Conservation (phyloP, 1,140 invertebrate genomes). For the Drosophila setifemur region DNA sequence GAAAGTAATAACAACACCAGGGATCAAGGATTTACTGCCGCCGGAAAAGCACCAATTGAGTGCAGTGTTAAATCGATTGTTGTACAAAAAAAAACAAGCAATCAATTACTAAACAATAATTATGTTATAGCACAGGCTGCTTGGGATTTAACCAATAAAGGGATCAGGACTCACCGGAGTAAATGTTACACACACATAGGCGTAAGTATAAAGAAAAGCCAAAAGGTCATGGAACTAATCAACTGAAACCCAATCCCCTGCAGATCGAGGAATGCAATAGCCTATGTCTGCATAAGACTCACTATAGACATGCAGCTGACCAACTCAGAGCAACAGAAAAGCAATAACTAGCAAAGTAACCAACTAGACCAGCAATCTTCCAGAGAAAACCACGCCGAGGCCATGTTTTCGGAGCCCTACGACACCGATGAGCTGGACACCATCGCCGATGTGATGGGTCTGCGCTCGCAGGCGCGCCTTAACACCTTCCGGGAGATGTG, state of each 20-base stretch:
- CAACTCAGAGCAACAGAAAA: slow-evolving; percentile 43
- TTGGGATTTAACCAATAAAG: too few species aligned
- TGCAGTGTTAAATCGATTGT: slow-evolving; percentile 31
- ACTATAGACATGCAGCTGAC: slow-evolving; percentile 3
- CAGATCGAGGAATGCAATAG: slow-evolving; percentile 7
- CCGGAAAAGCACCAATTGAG: not conserved
- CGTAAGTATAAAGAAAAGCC: slow-evolving; percentile 19
- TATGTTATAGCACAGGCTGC: slow-evolving; percentile 12
- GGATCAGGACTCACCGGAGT: too few species aligned
- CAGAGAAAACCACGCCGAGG: not conserved
- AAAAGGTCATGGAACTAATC: slow-evolving; percentile 31
- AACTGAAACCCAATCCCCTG: not conserved
- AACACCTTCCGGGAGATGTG: slow-evolving; percentile 94
- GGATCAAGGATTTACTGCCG: slow-evolving; percentile 38
- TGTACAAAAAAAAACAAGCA: slow-evolving; percentile 32
- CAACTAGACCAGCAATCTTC: slow-evolving; percentile 3
- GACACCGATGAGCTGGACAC: slow-evolving; percentile 86
- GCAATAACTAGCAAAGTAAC: slow-evolving; percentile 57
- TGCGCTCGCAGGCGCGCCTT: slow-evolving; percentile 84
- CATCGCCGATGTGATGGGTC: slow-evolving; percentile 85
- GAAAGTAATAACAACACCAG: not conserved
- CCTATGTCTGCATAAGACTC: not conserved
- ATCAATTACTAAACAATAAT: not conserved
- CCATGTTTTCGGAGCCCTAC: slow-evolving; percentile 83
- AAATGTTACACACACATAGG: not conserved